A percentile compares a stretch with the other conserved stretches of the same genome.
Conservation (phyloP, 1,140 invertebrate genomes). For the Brachionus asplanchnoidis region DNA sequence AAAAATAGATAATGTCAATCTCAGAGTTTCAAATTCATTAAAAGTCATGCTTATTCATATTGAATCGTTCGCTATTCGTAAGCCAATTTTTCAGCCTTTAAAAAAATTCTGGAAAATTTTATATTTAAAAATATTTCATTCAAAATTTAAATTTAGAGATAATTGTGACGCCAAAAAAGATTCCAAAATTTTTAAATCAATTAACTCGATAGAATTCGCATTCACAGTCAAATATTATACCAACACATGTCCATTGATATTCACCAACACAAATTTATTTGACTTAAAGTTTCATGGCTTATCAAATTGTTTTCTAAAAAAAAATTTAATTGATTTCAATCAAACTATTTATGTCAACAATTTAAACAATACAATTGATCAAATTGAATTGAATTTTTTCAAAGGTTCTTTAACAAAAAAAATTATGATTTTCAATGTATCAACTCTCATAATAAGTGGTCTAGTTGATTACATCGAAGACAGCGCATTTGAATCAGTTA, state of each 20-base stretch:
- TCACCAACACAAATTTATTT: background rate
- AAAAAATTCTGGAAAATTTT: background rate
- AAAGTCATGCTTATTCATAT: background rate
- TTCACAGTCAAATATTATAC: background rate
- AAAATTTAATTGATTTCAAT: background rate
- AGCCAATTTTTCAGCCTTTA: background rate
- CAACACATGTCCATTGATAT: background rate
- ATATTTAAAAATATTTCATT: background rate
- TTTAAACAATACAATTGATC: background rate
- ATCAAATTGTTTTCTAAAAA: background rate
- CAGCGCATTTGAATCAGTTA: background rate
- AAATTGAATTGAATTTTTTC: background rate
- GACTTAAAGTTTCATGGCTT: background rate
- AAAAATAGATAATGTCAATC: too few relatives aligned
- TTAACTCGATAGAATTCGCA: background rate
- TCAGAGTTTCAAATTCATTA: too few relatives aligned
- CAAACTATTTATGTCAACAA: background rate
- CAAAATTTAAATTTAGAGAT: background rate
- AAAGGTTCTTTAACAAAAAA: background rate
- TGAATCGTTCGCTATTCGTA: background rate
- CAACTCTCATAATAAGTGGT: background rate
- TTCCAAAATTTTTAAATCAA: background rate
- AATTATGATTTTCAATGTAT: background rate
- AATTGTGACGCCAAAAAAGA: background rate
- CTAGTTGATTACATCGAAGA: background rate